Percentiles rank a stretch among this genome's conserved stretches.
phyloP scores from a whole-genome alignment of 2,113 vertebrate genomes.

The Hystrix brachyura region DNA sequence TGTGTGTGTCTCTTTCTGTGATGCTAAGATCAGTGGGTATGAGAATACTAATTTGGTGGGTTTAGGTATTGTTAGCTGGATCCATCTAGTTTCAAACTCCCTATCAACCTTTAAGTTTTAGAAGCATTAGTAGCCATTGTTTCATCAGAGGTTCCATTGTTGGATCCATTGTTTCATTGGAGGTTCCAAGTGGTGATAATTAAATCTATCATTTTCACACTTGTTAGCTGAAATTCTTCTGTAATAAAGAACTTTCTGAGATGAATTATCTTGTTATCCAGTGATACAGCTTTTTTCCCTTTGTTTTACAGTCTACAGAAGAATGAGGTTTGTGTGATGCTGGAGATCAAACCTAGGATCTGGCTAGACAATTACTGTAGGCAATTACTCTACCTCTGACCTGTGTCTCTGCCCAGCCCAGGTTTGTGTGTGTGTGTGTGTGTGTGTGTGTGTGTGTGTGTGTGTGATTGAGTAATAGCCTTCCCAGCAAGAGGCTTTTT shows the following conservation, averaged over 20 bases:
- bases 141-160: background rate
- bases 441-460: background rate
- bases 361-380: background rate
- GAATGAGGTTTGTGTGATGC: background rate
- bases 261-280: background rate
- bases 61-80: background rate
- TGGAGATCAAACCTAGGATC: background rate
- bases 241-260: background rate
- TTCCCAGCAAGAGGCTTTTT: background rate
- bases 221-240: conserved; percentile 43
- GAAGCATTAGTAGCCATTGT: background rate
- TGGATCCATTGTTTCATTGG: conserved; percentile 20
- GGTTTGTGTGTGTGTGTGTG: background rate
- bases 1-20: background rate
- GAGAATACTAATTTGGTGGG: background rate
- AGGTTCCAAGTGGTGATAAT: background rate
- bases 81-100: background rate
- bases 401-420: background rate
- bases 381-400: background rate
- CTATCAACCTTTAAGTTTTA: background rate
- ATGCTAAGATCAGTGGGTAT: background rate
- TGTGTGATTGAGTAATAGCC: conserved; percentile 42
- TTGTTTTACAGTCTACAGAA: conserved; percentile 37
- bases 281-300: background rate
- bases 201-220: background rate